Evolutionary conservation across 2,113 vertebrate species (phyloP), one percentile per base, ranked within the genome.

Genomic region (Archilochus colubris): DNA sequence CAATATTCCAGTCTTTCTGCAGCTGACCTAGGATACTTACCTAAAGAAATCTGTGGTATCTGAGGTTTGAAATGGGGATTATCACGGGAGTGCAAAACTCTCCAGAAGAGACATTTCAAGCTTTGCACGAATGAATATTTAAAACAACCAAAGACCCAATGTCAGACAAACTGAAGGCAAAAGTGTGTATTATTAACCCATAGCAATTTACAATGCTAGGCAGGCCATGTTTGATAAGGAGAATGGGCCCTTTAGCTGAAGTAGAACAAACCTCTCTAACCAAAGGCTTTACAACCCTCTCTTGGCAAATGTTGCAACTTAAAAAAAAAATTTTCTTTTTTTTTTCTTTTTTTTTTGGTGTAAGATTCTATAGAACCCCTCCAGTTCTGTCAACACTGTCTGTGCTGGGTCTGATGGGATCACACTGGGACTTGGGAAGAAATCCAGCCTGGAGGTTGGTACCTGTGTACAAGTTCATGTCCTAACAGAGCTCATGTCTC

Each of bases 51-150:
- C 28, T 74, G 36, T 33, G 40, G 40, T 75, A 75, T 27, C 36
- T 57, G 54, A 85, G 36, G 51, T 82, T 82, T 91, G 55, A 93
- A 76, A 89, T 53, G 24, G 17, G 33, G 57, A 91, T 6, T 82
- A 62, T 73, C 36, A 80, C 21, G 19, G 19, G 12, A 68, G 40
- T 19, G 23, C 77, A 86, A 84, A 61, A 85, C 76, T 8, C 14
- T n/a, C 24, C 16, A 21, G 5, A 61, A 86, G 23, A n/a, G 3
- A 82, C 28, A 48, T 75, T 86, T 51, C 50, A 79, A 84, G 23
- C 15, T 88, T 64, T 88, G 62, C 33, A 85, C 53, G 40, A 53
- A 62, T 23, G 44, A 75, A 19, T 57, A 54, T 36, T 87, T 36
- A 38, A 61, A 95, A 75, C 12, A 63, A 53, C 44, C 18, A 58